phyloP scores from a whole-genome alignment of 2,888 invertebrate species.

The Coelinius sp. region DNA sequence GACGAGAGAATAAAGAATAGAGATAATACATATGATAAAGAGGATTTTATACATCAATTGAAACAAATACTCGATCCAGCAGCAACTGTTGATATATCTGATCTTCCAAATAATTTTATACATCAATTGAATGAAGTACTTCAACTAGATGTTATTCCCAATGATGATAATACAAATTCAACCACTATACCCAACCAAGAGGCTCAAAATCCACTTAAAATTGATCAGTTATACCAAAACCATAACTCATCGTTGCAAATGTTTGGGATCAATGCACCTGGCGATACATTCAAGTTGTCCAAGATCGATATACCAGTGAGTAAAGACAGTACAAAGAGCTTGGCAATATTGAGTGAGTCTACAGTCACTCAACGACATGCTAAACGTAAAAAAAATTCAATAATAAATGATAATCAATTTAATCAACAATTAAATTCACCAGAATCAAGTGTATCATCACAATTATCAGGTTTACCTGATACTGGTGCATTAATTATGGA shows the following conservation, averaged over 20 bases:
- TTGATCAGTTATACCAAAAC: slow-evolving; percentile 18
- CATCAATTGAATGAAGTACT: slow-evolving; percentile 75
- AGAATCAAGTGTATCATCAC: neutral
- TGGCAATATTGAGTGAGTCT: neutral
- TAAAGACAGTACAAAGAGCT: slow-evolving; percentile 29
- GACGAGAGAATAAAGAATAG: slow-evolving; percentile 62
- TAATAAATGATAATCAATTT: neutral
- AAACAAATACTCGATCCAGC: slow-evolving; percentile 75
- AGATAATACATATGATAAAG: slow-evolving; percentile 55
- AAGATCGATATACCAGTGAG: slow-evolving; percentile 41
- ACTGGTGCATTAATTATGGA: neutral
- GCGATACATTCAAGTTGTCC: slow-evolving; percentile 28
- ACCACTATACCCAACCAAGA: slow-evolving; percentile 12
- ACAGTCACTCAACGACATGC: neutral
- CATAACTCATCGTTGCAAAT: slow-evolving; percentile 31
- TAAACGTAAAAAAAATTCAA: neutral
- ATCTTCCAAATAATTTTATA: slow-evolving; percentile 75
- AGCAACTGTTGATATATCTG: slow-evolving; percentile 74
- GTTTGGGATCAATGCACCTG: slow-evolving; percentile 33
- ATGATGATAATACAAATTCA: slow-evolving; percentile 28
- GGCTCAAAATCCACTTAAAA: neutral
- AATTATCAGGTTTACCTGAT: neutral
- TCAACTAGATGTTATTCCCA: slow-evolving; percentile 63
- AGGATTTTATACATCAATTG: slow-evolving; percentile 66
- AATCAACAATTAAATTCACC: too few relatives aligned